A percentile compares a stretch with the other conserved stretches of the same genome.
Conservation (phyloP, 2,797 vertebrate genomes). For the Pelodytes ibericus region DNA sequence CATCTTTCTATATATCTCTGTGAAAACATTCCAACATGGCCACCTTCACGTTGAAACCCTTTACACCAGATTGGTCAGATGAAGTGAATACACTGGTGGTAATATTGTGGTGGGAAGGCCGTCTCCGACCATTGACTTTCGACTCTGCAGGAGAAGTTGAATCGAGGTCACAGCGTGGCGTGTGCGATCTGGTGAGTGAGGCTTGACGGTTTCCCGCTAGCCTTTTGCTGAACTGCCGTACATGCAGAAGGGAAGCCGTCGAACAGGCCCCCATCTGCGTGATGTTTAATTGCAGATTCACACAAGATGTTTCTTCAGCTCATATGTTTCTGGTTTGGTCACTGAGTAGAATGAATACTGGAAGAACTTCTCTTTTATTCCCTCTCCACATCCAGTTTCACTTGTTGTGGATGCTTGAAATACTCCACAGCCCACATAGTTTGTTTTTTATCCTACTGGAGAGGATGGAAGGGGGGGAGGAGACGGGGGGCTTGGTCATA, state of each 20-base stretch:
- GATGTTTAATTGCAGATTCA: constrained; percentile 63
- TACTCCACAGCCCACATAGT: constrained; percentile 72
- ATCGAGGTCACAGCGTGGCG: neutral
- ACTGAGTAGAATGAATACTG: constrained; percentile 68
- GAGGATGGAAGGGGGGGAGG: neutral
- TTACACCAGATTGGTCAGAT: too few relatives aligned
- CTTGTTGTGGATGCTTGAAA: constrained; percentile 71
- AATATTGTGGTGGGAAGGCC: too few relatives aligned
- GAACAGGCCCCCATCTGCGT: constrained; percentile 57
- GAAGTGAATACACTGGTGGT: too few relatives aligned
- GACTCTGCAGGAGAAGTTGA: neutral
- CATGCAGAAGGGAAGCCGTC: constrained; percentile 46
- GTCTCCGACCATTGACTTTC: too few relatives aligned
- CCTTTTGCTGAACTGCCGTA: constrained; percentile 58
- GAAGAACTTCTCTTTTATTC: constrained; percentile 63
- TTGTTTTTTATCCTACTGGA: constrained; percentile 56
- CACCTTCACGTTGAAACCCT: too few relatives aligned
- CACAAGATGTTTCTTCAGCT: constrained; percentile 57
- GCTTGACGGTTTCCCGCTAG: constrained; percentile 29
- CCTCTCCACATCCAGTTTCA: constrained; percentile 65
- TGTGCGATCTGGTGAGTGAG: neutral
- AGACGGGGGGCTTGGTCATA: constrained; percentile 33
- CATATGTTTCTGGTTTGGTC: constrained; percentile 73
- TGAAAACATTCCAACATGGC: too few relatives aligned
- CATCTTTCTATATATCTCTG: too few relatives aligned